Evolutionary conservation across 2,888 invertebrate species (phyloP).

Genomic region (Bhutanitis thaidina): DNA sequence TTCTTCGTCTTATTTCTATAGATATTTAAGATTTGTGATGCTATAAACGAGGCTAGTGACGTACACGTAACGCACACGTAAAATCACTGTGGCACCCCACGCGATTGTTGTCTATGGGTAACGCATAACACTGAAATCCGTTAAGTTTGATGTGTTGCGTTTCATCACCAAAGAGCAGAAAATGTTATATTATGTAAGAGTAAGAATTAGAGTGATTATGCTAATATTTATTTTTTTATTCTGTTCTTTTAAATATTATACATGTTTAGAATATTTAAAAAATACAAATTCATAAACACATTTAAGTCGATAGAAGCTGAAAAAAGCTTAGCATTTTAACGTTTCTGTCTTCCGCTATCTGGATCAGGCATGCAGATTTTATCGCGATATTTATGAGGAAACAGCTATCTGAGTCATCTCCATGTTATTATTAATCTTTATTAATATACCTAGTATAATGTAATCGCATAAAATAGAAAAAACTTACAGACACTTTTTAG

Average conservation of each 20-base stretch:
- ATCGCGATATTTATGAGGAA: no score
- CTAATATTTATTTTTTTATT: conserved; percentile 17
- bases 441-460: no score
- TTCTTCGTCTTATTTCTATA: background rate
- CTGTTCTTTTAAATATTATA: conserved; percentile 2
- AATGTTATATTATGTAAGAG: conserved; percentile 1
- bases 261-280: background rate
- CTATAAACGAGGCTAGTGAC: conserved; percentile 16
- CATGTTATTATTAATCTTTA: no score
- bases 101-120: background rate
- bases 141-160: conserved; percentile 6
- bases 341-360: no score
- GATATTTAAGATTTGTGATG: conserved; percentile 6
- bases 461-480: no score
- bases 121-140: background rate
- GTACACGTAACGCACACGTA: conserved; percentile 8
- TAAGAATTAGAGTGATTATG: background rate
- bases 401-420: no score
- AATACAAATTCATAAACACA: background rate
- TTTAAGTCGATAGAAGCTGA: background rate
- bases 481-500: no score
- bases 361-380: no score
- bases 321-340: no score
- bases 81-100: background rate
- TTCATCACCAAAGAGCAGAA: conserved; percentile 5